Conservation (phyloP, 2,888 invertebrate genomes). For the Petrolisthes cinctipes region DNA sequence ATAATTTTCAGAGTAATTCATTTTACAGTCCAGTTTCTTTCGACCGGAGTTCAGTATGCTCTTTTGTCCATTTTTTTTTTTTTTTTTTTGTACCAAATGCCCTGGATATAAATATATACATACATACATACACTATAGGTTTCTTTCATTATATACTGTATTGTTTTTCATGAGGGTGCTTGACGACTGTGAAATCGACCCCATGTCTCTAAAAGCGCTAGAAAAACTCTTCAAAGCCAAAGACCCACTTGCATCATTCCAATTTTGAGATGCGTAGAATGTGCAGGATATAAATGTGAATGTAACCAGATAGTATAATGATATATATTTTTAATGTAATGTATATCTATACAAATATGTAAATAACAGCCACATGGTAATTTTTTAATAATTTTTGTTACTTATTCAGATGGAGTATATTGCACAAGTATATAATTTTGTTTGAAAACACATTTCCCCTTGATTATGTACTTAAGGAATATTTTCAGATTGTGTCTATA, state of each 20-base stretch:
- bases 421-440: slow-evolving; percentile 33
- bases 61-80: no score
- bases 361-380: slow-evolving; percentile 13
- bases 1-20: no score
- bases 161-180: no score
- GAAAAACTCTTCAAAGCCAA: slow-evolving; percentile 10
- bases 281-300: slow-evolving; percentile 15
- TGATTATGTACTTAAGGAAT: slow-evolving; percentile 34
- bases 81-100: no score
- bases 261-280: background rate
- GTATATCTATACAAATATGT: slow-evolving; percentile 22
- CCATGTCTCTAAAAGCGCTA: background rate
- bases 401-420: slow-evolving; percentile 15
- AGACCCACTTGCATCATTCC: slow-evolving; percentile 28
- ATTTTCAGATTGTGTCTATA: no score
- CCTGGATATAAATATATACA: no score
- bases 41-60: no score
- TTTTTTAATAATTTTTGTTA: slow-evolving; percentile 13
- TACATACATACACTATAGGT: no score
- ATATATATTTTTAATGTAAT: slow-evolving; percentile 23
- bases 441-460: slow-evolving; percentile 22
- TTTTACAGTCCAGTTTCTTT: no score
- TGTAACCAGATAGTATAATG: slow-evolving; percentile 19
- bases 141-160: background rate
- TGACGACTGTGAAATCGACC: background rate